A percentile compares a stretch with the other conserved stretches of the same genome.
Conservation (phyloP, 2,113 vertebrate species). For the Pachyramphus minor region DNA sequence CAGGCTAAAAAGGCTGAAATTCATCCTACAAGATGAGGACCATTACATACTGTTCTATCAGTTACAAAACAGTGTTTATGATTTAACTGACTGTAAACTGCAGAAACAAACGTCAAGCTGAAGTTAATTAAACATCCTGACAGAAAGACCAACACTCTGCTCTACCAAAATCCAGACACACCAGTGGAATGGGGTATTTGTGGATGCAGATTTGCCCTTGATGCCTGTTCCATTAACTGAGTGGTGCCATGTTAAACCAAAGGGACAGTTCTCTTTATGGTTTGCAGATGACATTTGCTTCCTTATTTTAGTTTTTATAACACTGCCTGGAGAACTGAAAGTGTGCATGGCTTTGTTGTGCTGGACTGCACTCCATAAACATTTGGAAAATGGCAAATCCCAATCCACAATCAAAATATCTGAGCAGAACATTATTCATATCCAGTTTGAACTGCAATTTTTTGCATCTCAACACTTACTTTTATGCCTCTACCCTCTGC, state of each 20-base stretch:
- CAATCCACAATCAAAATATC: background rate
- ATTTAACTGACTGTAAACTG: slow-evolving; percentile 6
- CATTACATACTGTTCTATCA: background rate
- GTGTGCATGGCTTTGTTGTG: background rate
- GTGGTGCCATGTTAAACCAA: background rate
- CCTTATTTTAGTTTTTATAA: background rate
- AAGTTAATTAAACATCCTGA: background rate
- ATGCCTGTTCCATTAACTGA: background rate
- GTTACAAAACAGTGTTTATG: background rate
- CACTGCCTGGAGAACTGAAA: background rate
- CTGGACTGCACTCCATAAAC: background rate
- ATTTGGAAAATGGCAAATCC: slow-evolving; percentile 7
- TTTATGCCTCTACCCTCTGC: background rate
- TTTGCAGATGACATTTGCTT: background rate
- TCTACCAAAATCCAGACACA: background rate
- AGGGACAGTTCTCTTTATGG: background rate
- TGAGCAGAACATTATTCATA: background rate
- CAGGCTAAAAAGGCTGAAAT: background rate
- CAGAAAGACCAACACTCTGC: background rate
- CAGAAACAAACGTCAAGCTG: background rate
- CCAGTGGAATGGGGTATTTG: background rate
- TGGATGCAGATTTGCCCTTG: background rate
- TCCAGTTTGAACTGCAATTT: background rate
- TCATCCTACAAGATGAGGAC: background rate
- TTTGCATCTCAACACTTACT: background rate